Evolutionary conservation across 1,140 invertebrate genomes (phyloP).

Genomic region (Caenorhabditis tropicalis): DNA sequence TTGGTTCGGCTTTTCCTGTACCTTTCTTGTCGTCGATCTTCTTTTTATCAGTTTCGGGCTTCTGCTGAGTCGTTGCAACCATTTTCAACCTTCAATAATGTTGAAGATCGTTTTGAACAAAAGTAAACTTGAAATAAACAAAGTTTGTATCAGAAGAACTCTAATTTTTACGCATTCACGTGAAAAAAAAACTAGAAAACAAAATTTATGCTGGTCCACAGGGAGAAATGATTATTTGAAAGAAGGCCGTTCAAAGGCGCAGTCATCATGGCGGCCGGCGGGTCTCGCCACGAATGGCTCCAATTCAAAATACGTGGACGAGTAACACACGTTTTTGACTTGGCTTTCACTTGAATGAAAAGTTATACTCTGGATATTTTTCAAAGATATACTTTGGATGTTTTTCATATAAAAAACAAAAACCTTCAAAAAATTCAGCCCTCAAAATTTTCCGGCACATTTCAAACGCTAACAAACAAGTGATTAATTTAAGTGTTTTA

Average conservation of each 20-base stretch:
- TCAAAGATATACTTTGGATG: neutral
- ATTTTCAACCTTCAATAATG: neutral
- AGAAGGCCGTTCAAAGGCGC: slow-evolving; percentile 1
- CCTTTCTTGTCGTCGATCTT: slow-evolving; percentile 51
- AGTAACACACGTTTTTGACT: neutral
- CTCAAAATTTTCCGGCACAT: no score
- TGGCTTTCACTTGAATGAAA: neutral
- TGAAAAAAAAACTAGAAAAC: neutral
- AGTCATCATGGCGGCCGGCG: slow-evolving; percentile 5
- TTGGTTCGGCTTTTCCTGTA: neutral
- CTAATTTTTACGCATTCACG: no score
- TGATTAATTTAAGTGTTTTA: no score
- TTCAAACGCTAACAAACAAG: no score
- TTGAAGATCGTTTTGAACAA: neutral
- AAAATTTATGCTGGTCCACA: neutral
- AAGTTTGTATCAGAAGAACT: no score
- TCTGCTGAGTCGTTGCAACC: slow-evolving; percentile 42
- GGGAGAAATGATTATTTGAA: slow-evolving; percentile 21
- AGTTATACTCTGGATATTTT: neutral
- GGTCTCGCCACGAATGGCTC: slow-evolving; percentile 25
- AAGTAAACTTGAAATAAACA: no score
- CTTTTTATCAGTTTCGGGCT: slow-evolving; percentile 49
- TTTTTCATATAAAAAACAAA: neutral
- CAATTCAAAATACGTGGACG: slow-evolving; percentile 18
- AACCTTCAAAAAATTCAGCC: no score